These are phyloP conservation scores for Plestiodon gilberti DNA, from an alignment of 2,113 vertebrate genomes.

Conservation along the genomic window DNA sequence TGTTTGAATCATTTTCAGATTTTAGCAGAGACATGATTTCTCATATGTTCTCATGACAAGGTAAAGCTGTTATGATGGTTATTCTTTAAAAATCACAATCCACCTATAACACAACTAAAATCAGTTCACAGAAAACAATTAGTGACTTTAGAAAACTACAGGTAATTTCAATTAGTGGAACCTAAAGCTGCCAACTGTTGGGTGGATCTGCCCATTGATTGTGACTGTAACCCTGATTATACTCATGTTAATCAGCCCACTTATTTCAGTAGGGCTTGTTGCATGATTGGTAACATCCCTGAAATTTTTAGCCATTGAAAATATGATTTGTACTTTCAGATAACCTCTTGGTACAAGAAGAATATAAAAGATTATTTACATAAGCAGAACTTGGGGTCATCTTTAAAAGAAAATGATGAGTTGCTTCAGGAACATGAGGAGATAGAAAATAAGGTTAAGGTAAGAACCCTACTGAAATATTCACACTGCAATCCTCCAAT, in stretches of 20 bases:
- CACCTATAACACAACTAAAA: background rate
- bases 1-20: background rate
- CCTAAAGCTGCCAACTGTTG: too few relatives aligned
- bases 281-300: background rate
- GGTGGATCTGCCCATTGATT: too few relatives aligned
- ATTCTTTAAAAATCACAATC: background rate
- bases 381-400: constrained; percentile 79
- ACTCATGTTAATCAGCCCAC: background rate
- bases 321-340: constrained; percentile 67
- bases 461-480: constrained; percentile 66
- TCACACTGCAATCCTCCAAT: background rate
- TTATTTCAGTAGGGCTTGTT: background rate
- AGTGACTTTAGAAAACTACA: background rate
- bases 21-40: background rate
- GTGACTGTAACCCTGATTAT: background rate
- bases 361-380: constrained; percentile 75
- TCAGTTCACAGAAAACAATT: background rate
- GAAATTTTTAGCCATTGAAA: background rate
- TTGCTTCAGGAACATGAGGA: constrained; percentile 79
- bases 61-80: background rate
- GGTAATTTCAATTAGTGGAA: background rate
- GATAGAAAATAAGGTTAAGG: constrained; percentile 80
- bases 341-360: constrained; percentile 83
- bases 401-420: constrained; percentile 82
- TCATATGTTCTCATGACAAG: background rate